These are phyloP conservation scores for Aricia agestis DNA, from an alignment of 1,140 invertebrate genomes.

Conservation along the genomic window DNA sequence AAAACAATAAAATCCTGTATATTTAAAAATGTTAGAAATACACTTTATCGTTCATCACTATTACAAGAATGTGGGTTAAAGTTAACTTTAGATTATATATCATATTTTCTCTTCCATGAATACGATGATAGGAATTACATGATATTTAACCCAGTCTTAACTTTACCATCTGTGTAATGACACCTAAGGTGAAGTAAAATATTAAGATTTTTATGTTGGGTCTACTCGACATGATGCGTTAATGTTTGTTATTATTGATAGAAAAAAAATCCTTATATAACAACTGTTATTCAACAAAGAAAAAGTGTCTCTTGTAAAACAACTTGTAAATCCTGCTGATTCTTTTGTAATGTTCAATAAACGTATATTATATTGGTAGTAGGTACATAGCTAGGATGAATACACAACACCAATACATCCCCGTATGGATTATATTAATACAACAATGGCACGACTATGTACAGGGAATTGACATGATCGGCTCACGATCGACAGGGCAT, in stretches of 20 bases:
- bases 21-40: slow-evolving; percentile 40
- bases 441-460: slow-evolving; percentile 70
- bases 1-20: slow-evolving; percentile 55
- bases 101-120: no score
- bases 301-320: background rate
- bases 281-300: no score
- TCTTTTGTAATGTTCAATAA: background rate
- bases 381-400: slow-evolving; percentile 37
- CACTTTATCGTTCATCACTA: slow-evolving; percentile 9
- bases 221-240: no score
- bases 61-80: no score
- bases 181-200: no score
- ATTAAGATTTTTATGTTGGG: no score
- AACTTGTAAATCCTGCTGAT: background rate
- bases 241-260: no score
- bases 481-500: slow-evolving; percentile 29
- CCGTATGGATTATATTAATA: slow-evolving; percentile 45
- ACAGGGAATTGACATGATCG: slow-evolving; percentile 65
- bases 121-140: no score
- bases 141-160: no score
- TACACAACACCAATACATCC: slow-evolving; percentile 54
- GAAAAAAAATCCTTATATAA: no score
- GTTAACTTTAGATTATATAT: no score
- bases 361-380: slow-evolving; percentile 3
- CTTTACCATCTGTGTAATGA: no score